phyloP scores from a whole-genome alignment of 2,797 vertebrate species.

The Cuniculus paca region DNA sequence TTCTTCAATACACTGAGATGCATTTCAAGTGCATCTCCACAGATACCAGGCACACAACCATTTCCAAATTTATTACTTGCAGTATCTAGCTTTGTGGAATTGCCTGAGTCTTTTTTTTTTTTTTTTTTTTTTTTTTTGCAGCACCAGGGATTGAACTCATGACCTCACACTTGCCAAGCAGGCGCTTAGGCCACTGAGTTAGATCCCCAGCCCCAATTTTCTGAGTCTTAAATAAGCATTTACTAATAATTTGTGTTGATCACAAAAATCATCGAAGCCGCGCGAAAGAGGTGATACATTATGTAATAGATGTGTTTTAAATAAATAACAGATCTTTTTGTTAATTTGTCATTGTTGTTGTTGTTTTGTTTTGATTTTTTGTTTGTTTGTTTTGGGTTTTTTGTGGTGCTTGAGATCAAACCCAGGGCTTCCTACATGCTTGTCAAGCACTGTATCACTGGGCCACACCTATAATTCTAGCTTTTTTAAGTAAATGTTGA shows the following conservation, averaged over 20 bases:
- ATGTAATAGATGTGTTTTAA: conserved; percentile 49
- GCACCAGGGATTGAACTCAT: no score
- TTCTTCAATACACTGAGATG: neutral
- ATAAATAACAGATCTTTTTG: neutral
- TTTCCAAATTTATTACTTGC: neutral
- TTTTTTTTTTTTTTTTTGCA: no score
- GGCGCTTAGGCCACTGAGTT: no score
- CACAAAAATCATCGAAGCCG: neutral
- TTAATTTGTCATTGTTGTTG: neutral
- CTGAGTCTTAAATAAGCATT: conserved; percentile 7
- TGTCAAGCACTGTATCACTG: neutral
- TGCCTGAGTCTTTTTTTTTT: conserved; percentile 36
- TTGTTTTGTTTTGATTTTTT: neutral
- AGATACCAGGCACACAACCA: neutral
- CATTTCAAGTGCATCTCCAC: neutral
- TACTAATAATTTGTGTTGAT: neutral
- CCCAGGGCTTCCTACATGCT: neutral
- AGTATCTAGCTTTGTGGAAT: neutral
- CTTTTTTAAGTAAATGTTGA: conserved; percentile 15
- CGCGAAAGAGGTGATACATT: neutral
- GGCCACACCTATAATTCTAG: neutral
- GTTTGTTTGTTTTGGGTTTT: neutral
- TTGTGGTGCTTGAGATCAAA: neutral
- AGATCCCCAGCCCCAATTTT: no score
- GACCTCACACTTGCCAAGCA: no score